phyloP scores from a whole-genome alignment of 2,797 vertebrate genomes.

The Pangasius macronema region DNA sequence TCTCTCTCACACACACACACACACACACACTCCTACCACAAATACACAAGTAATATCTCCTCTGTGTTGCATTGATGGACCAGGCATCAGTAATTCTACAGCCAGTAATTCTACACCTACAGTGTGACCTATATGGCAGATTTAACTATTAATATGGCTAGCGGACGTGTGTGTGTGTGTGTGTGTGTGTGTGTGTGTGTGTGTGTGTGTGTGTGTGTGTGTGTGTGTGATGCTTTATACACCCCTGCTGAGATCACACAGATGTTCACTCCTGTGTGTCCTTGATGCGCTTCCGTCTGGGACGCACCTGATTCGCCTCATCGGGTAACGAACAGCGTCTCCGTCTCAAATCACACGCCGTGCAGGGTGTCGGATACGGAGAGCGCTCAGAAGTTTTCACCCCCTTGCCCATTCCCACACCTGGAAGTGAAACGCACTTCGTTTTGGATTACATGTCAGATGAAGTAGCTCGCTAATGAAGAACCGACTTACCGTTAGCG shows the following conservation, averaged over 20 bases:
- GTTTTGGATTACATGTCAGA: background rate
- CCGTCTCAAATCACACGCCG: background rate
- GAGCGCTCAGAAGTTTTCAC: background rate
- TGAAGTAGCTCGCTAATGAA: background rate
- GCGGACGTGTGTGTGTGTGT: background rate
- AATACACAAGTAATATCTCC: too few species aligned
- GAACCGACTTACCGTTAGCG: background rate
- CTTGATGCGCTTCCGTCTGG: background rate
- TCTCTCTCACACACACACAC: too few species aligned
- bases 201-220: background rate
- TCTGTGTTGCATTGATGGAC: background rate
- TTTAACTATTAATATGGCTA: background rate
- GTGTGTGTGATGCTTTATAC: too few species aligned
- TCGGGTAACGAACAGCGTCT: too few species aligned
- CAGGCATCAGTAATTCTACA: background rate
- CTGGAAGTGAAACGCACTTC: background rate
- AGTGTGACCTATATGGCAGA: background rate
- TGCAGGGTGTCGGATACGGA: background rate
- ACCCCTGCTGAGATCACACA: background rate
- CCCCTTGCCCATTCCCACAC: background rate
- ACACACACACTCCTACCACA: too few species aligned
- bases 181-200: background rate
- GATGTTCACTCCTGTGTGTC: background rate
- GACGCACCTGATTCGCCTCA: too few species aligned
- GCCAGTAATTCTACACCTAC: background rate